Conservation (phyloP, 2,888 invertebrate species). For the Oscheius sp. region DNA sequence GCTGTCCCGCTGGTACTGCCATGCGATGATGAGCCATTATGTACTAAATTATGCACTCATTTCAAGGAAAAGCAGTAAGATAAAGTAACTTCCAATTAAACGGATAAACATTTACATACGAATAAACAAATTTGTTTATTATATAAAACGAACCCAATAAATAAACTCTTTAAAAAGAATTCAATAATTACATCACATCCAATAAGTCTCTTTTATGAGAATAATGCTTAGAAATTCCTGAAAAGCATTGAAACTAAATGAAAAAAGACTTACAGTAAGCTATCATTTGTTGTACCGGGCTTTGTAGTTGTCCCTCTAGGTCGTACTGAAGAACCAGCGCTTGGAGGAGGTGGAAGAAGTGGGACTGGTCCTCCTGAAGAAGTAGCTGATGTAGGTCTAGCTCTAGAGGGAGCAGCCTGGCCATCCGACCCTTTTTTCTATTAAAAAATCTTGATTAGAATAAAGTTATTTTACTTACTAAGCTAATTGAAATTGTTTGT, state of each 20-base stretch:
- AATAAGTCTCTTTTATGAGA: no score
- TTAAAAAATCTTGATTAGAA: background rate
- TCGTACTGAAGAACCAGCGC: constrained; percentile 31
- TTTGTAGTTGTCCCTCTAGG: constrained; percentile 12
- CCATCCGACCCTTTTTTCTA: constrained; percentile 46
- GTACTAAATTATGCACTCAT: background rate
- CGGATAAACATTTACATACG: no score
- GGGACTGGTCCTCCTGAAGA: constrained; percentile 52
- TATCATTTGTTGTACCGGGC: background rate
- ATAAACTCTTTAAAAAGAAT: no score
- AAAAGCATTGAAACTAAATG: background rate
- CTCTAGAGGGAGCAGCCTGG: constrained; percentile 32
- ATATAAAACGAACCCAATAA: no score
- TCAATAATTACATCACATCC: no score
- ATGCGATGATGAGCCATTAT: background rate
- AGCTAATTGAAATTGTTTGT: constrained; percentile 96
- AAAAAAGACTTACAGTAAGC: constrained; percentile 19
- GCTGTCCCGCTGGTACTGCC: no score
- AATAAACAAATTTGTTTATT: no score
- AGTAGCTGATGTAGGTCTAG: constrained; percentile 38
- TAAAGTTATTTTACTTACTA: background rate
- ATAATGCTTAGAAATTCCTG: constrained; percentile 4
- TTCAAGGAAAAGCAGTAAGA: background rate
- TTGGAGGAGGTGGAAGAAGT: constrained; percentile 66
- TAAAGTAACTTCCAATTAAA: background rate